phyloP scores from a whole-genome alignment of 37 sponge, comb jelly and placozoan genomes.

The Agelas oroides region DNA sequence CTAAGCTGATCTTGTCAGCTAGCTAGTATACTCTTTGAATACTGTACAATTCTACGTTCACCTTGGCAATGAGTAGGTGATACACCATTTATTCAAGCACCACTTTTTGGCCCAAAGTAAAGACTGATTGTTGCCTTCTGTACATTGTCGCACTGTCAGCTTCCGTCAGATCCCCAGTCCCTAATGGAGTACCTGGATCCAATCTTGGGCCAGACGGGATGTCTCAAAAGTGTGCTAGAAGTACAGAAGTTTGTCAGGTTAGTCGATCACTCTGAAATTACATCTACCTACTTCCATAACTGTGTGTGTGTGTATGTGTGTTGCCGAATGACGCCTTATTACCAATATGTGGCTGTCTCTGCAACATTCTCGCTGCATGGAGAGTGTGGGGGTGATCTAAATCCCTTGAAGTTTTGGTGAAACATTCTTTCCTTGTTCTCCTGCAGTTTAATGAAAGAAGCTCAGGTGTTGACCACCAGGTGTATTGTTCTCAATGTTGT shows the following conservation, averaged over 20 bases:
- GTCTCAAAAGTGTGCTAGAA: conserved; percentile 69
- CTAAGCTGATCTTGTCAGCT: no score
- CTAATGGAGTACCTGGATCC: conserved; percentile 59
- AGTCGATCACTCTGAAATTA: not conserved
- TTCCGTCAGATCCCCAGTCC: not conserved
- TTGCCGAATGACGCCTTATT: no score
- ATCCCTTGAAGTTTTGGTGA: not conserved
- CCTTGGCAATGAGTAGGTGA: no score
- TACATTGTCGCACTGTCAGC: no score
- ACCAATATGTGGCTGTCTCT: no score
- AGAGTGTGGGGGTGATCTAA: not conserved
- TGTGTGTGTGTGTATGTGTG: no score
- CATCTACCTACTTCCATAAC: no score
- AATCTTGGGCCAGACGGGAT: conserved; percentile 58
- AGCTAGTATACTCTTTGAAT: no score
- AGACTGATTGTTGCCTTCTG: no score
- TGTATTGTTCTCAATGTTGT: conserved; percentile 72
- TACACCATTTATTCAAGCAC: no score
- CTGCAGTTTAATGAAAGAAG: conserved; percentile 70
- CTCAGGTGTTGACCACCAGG: conserved; percentile 35
- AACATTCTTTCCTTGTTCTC: not conserved
- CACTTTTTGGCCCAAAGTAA: not conserved
- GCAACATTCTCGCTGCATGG: no score
- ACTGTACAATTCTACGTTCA: no score
- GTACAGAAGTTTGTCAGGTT: conserved; percentile 60